Percentiles rank a stretch among this genome's conserved stretches.
Evolutionary conservation across 2,888 invertebrate species (phyloP).

Genomic region (Microctonus brassicae): DNA sequence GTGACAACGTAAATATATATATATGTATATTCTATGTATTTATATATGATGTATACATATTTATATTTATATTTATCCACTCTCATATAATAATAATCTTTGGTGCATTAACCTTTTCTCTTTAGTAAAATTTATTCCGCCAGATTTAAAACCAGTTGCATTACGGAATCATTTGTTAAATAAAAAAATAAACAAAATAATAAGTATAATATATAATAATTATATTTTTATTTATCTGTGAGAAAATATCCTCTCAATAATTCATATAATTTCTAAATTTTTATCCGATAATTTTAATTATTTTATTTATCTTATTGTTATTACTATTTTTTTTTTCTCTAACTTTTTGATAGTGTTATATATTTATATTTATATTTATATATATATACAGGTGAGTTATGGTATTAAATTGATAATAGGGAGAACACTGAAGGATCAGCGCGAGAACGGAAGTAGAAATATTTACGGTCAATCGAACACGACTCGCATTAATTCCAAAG

Average conservation of each 20-base stretch:
- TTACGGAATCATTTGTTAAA: neutral
- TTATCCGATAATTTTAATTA: neutral
- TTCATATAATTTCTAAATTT: too few relatives aligned
- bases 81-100: slow-evolving; percentile 1
- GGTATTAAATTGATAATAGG: neutral
- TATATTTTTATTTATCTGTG: slow-evolving; percentile 21
- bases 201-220: slow-evolving; percentile 11
- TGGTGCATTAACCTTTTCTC: slow-evolving; percentile 40
- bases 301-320: neutral
- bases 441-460: slow-evolving; percentile 21
- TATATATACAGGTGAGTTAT: neutral
- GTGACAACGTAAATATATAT: slow-evolving; percentile 1
- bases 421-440: neutral
- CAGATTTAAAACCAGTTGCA: neutral
- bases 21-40: neutral
- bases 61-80: neutral
- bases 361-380: neutral
- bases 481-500: slow-evolving; percentile 21
- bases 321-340: slow-evolving; percentile 8
- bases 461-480: slow-evolving; percentile 19
- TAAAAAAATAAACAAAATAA: slow-evolving; percentile 27
- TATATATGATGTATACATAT: slow-evolving; percentile 2
- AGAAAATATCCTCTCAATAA: neutral
- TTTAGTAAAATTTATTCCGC: slow-evolving; percentile 22
- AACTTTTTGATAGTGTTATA: neutral